Evolutionary conservation across 2,888 invertebrate genomes (phyloP).

Genomic region (Mesorhabditis belari): DNA sequence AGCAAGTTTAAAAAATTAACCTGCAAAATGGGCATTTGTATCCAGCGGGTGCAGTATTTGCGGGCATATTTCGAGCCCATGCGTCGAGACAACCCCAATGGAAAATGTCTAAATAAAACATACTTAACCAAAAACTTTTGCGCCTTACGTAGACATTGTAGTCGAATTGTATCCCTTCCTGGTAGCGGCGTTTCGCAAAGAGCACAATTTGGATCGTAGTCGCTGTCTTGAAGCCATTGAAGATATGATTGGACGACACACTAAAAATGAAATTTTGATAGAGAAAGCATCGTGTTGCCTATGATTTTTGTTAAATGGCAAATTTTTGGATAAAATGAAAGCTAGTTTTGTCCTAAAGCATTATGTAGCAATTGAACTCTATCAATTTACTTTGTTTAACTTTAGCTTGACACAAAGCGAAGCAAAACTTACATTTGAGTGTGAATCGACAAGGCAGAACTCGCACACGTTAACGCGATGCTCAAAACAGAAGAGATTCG

Average conservation of each 20-base stretch:
- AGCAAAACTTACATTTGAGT: slow-evolving; percentile 71
- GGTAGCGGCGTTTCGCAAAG: slow-evolving; percentile 76
- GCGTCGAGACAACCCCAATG: slow-evolving; percentile 90
- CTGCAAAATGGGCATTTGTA: slow-evolving; percentile 81
- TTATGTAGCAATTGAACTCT: too few relatives aligned
- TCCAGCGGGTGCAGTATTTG: slow-evolving; percentile 88
- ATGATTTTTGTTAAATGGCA: too few relatives aligned
- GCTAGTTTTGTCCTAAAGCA: too few relatives aligned
- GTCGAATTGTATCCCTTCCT: slow-evolving; percentile 63
- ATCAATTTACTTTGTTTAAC: too few relatives aligned
- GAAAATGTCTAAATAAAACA: slow-evolving; percentile 72
- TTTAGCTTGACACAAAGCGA: too few relatives aligned
- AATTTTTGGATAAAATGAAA: too few relatives aligned
- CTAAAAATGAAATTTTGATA: slow-evolving; percentile 59
- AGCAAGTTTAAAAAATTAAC: slow-evolving; percentile 2
- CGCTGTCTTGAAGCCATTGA: slow-evolving; percentile 92
- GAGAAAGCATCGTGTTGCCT: too few relatives aligned
- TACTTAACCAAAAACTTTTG: not conserved
- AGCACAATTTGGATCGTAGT: slow-evolving; percentile 86
- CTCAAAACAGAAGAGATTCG: slow-evolving; percentile 97
- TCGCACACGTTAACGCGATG: slow-evolving; percentile 98
- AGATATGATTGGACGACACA: slow-evolving; percentile 96
- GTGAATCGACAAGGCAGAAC: slow-evolving; percentile 91
- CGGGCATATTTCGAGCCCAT: slow-evolving; percentile 74
- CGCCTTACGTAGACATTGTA: slow-evolving; percentile 50